phyloP scores from a whole-genome alignment of 2,797 vertebrate species.

The Myiotriccus ornatus region DNA sequence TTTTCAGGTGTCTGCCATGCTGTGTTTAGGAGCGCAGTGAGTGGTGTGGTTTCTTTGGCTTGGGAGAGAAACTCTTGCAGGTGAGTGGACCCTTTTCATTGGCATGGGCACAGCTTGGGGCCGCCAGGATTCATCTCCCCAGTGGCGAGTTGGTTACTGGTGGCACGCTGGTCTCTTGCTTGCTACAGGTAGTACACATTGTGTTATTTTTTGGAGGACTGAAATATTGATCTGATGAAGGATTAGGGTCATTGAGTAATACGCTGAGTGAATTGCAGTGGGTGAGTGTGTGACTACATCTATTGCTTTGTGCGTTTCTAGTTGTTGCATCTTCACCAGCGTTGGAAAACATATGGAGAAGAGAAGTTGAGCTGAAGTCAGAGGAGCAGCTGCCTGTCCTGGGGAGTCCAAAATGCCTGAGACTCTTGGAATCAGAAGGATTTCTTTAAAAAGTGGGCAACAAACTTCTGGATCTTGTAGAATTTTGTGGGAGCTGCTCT shows the following conservation, averaged over 20 bases:
- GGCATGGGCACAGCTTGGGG: not conserved
- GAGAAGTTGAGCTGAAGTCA: not conserved
- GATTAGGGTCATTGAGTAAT: not conserved
- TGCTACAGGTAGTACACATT: not conserved
- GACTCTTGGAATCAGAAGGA: not conserved
- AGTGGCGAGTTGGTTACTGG: accelerated
- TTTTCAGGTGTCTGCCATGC: not conserved
- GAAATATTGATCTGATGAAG: not conserved
- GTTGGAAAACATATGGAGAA: not conserved
- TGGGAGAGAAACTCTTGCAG: not conserved
- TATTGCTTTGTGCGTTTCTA: accelerated
- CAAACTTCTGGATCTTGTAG: not conserved
- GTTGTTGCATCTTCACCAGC: not conserved
- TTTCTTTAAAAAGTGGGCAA: not conserved
- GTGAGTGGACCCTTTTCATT: not conserved
- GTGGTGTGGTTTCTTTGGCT: not conserved
- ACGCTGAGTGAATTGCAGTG: not conserved
- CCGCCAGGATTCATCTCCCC: accelerated
- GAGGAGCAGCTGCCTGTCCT: not conserved
- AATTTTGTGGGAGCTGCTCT: not conserved
- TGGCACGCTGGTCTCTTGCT: not conserved
- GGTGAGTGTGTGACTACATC: not conserved
- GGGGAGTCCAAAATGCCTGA: not conserved
- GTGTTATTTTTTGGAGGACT: not conserved
- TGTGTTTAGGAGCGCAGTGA: not conserved